These are phyloP conservation scores for Conops quadrifasciatus DNA, from an alignment of 2,888 invertebrate genomes.

Conservation along the genomic window DNA sequence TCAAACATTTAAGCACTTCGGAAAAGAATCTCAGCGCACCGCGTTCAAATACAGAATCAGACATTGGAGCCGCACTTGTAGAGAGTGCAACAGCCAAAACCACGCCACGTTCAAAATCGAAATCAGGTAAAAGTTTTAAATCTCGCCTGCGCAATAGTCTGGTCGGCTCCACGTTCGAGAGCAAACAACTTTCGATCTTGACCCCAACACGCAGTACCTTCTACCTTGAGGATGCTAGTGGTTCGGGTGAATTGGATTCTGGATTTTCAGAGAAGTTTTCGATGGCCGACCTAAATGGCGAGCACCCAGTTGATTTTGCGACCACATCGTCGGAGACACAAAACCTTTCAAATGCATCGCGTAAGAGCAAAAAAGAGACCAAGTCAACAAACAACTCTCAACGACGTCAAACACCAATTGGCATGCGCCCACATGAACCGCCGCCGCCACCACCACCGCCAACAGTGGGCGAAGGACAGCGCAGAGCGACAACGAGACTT, in stretches of 20 bases:
- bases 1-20: constrained; percentile 56
- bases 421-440: constrained; percentile 62
- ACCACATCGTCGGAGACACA: constrained; percentile 46
- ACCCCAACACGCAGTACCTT: constrained; percentile 75
- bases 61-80: constrained; percentile 45
- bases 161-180: constrained; percentile 58
- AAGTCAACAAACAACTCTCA: constrained; percentile 48
- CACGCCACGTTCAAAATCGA: constrained; percentile 63
- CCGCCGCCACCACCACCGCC: constrained; percentile 65
- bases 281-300: constrained; percentile 51
- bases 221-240: constrained; percentile 73
- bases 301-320: constrained; percentile 27
- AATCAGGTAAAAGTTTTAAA: constrained; percentile 69
- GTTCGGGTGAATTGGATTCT: constrained; percentile 70
- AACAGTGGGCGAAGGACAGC: constrained; percentile 47
- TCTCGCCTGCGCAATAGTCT: constrained; percentile 71
- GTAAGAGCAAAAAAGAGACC: constrained; percentile 62
- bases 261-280: constrained; percentile 67
- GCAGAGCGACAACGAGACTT: constrained; percentile 62
- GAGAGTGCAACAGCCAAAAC: constrained; percentile 40
- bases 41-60: constrained; percentile 44
- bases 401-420: constrained; percentile 59
- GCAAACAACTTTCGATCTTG: constrained; percentile 58
- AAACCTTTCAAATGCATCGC: constrained; percentile 53
- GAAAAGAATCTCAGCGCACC: constrained; percentile 62